Evolutionary conservation across 2,113 vertebrate species (phyloP), one percentile per base, ranked within the genome.

Genomic region (Seriola quinqueradiata): DNA sequence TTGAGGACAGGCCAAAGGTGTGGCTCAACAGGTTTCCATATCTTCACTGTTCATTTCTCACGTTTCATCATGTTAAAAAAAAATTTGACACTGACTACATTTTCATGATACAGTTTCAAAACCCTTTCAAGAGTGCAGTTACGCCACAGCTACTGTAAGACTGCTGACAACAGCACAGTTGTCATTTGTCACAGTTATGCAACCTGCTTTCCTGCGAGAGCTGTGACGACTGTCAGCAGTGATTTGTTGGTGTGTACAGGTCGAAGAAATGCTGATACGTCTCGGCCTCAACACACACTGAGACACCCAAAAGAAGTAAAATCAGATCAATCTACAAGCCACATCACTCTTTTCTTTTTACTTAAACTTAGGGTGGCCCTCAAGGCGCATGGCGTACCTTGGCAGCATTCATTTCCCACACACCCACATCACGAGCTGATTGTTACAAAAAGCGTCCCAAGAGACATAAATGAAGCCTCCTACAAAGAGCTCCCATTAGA

Each of bases 191-290:
- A 3, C 21, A 5, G 40, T 40, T 42, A 17, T 52, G 50, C 50
- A n/a, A 21, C 50, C 21, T 9, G 8, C 13, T 25, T 44, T 9
- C 40, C 38, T 52, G 46, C 34, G 10, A 11, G 34, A 34, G 5
- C 76, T 32, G 57, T 17, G 52, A 38, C 4, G 55, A 75, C 55
- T 14, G 61, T 65, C 63, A 65, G 65, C 69, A 28, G 36, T 4
- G 36, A 34, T 70, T 46, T 63, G 32, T 54, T 28, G 23, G 5
- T 21, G 48, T 8, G 2, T 52, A 3, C 9, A 57, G 21, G 54
- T 57, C 4, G 23, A 57, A 55, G 48, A 23, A 65, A 70, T 64
- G 58, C 58, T 28, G 64, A 76, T 67, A 75, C 14, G 3, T 50
- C 46, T 1, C 65, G 58, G 17, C 23, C 0, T 19, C 28, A 25